phyloP scores from a whole-genome alignment of 1,140 invertebrate species.

The Physella acuta region DNA sequence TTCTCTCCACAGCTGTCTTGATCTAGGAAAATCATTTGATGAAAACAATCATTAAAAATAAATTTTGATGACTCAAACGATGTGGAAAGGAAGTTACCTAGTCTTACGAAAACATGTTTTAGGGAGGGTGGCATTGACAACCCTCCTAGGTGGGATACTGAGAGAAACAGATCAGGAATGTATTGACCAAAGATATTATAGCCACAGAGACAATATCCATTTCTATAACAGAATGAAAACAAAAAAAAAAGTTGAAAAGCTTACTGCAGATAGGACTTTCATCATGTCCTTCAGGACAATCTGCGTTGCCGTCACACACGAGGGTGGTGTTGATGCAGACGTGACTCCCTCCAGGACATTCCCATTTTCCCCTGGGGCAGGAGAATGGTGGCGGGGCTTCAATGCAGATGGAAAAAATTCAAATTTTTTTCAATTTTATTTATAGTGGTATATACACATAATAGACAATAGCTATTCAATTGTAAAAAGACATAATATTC shows the following conservation, averaged over 20 bases:
- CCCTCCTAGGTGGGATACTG: no score
- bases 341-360: constrained; percentile 71
- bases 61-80: no score
- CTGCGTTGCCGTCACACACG: constrained; percentile 85
- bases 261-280: constrained; percentile 67
- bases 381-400: constrained; percentile 45
- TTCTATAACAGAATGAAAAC: not conserved
- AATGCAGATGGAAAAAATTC: not conserved
- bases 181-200: no score
- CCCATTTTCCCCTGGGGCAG: constrained; percentile 78
- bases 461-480: no score
- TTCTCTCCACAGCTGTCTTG: constrained; percentile 43
- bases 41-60: no score
- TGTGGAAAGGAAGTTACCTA: no score
- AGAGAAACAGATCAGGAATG: no score
- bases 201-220: not conserved
- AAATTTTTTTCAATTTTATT: no score
- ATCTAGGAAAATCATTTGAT: constrained; percentile 33
- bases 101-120: no score
- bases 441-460: not conserved
- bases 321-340: constrained; percentile 84
- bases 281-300: constrained; percentile 90
- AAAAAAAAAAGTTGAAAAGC: constrained; percentile 24
- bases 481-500: no score
- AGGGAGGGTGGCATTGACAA: no score